A percentile compares a stretch with the other conserved stretches of the same genome.
Evolutionary conservation across 2,113 vertebrate species (phyloP).

Genomic region (Psilopsiagon aymara): DNA sequence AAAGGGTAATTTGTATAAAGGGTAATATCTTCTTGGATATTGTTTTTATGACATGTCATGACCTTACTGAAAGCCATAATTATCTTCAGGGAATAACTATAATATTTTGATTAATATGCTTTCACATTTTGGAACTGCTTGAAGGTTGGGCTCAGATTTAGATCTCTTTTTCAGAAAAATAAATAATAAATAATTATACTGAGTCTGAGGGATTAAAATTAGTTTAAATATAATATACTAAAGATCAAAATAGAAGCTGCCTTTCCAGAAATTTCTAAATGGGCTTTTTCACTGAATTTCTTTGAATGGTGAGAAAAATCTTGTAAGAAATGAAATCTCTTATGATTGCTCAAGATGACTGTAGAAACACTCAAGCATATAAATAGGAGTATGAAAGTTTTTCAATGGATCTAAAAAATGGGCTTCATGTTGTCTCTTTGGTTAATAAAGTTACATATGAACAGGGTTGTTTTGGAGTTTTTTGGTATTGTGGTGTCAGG

Average conservation of each 20-base stretch:
- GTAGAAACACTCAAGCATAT: not conserved
- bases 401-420: not conserved
- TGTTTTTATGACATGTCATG: constrained; percentile 17
- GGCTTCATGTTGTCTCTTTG: not conserved
- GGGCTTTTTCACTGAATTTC: not conserved
- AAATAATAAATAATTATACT: not conserved
- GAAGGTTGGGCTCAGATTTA: not conserved
- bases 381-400: not conserved
- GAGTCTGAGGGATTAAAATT: not conserved
- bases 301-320: not conserved
- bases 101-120: constrained; percentile 40
- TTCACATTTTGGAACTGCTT: not conserved
- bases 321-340: not conserved
- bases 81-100: constrained; percentile 19
- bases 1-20: constrained; percentile 40
- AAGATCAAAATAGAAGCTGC: not conserved
- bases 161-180: not conserved
- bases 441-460: not conserved
- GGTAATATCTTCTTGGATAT: not conserved
- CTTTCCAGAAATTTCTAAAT: not conserved
- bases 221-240: not conserved
- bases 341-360: not conserved
- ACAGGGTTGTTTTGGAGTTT: not conserved
- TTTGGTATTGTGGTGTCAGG: not conserved
- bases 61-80: constrained; percentile 1